Evolutionary conservation across 2,797 vertebrate genomes (phyloP).

Genomic region (Nyctibius grandis): DNA sequence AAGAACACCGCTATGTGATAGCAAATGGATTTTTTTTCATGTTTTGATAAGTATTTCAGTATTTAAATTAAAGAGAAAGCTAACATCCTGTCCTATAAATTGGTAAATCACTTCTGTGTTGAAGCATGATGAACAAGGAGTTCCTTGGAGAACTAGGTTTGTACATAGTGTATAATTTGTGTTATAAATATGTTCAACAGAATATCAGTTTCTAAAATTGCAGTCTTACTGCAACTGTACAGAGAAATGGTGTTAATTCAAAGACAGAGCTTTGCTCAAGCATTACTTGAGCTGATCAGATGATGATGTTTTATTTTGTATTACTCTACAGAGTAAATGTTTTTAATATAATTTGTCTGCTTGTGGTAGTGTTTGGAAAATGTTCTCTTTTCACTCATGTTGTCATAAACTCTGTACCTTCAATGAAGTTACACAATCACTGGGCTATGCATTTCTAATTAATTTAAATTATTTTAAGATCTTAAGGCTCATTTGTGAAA

Average conservation of each 20-base stretch:
- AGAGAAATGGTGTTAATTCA: neutral
- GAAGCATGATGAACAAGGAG: neutral
- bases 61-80: conserved; percentile 5
- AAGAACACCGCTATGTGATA: neutral
- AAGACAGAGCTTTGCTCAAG: too few species aligned
- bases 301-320: conserved; percentile 1
- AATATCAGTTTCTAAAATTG: neutral
- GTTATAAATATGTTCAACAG: conserved; percentile 33
- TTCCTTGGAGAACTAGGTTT: conserved; percentile 7
- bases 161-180: conserved; percentile 59
- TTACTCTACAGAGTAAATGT: neutral
- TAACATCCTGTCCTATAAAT: neutral
- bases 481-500: neutral
- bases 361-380: neutral
- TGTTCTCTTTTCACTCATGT: neutral
- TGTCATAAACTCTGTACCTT: neutral
- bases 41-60: neutral
- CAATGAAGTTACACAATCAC: neutral
- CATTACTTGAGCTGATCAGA: neutral
- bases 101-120: neutral
- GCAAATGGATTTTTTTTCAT: neutral
- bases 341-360: conserved; percentile 12
- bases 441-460: neutral
- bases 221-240: neutral
- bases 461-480: neutral